Percentiles rank a stretch among this genome's conserved stretches.
Evolutionary conservation across 2,113 vertebrate genomes (phyloP).

Genomic region (Trogon melanurus): DNA sequence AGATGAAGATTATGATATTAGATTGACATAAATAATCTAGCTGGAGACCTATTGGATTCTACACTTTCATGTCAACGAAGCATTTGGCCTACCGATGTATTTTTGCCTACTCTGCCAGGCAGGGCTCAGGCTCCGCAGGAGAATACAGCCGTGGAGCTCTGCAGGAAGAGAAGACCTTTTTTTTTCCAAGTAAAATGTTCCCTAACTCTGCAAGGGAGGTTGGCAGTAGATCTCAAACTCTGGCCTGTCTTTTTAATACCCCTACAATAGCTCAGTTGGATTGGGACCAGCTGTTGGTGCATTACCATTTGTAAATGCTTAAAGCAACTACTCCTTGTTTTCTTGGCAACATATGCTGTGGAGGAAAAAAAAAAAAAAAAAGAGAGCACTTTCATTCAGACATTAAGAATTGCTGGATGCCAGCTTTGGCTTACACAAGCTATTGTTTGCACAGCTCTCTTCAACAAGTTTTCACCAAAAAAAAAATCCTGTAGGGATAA

Average conservation of each 20-base stretch:
- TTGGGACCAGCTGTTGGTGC: conserved; percentile 83
- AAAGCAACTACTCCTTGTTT: conserved; percentile 85
- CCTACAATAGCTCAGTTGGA: conserved; percentile 83
- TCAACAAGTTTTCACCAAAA: conserved; percentile 68
- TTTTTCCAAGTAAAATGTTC: conserved; percentile 81
- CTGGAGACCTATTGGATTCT: conserved; percentile 55
- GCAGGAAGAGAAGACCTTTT: conserved; percentile 79
- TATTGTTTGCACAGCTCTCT: conserved; percentile 73
- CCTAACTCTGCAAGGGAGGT: conserved; percentile 79
- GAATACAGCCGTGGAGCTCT: conserved; percentile 71
- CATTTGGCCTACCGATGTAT: conserved; percentile 71
- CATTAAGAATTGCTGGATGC: conserved; percentile 77
- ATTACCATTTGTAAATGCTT: conserved; percentile 86
- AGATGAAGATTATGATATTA: conserved; percentile 18
- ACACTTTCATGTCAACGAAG: conserved; percentile 64
- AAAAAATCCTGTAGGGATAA: conserved; percentile 6
- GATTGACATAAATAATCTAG: conserved; percentile 51
- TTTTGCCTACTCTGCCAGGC: conserved; percentile 73
- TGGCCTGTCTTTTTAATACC: conserved; percentile 84
- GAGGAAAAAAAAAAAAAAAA: neutral
- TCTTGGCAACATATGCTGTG: conserved; percentile 77
- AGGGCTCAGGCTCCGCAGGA: conserved; percentile 74
- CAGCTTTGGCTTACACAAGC: conserved; percentile 72
- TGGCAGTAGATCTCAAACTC: conserved; percentile 83
- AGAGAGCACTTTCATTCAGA: conserved; percentile 75